These are phyloP conservation scores for Heliornis fulica DNA, from an alignment of 2,113 vertebrate genomes.

Conservation along the genomic window DNA sequence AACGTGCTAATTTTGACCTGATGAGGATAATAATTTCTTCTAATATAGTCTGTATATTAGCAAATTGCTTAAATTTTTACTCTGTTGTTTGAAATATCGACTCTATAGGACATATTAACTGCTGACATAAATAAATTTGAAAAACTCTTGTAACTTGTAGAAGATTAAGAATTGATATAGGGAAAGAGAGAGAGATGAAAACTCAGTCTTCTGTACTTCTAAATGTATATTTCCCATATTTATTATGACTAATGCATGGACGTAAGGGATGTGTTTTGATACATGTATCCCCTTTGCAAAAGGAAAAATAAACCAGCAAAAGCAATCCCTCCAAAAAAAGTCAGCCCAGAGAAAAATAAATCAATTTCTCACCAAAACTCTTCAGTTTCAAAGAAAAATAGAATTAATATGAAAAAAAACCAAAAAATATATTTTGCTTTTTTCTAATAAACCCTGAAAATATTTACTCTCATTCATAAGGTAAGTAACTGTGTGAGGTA, in stretches of 20 bases:
- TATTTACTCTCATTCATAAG: fast-evolving
- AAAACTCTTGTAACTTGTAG: neutral
- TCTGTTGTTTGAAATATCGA: neutral
- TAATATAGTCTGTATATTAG: neutral
- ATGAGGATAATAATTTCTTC: neutral
- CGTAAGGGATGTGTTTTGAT: neutral
- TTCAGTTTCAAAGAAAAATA: neutral
- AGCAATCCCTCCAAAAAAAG: neutral
- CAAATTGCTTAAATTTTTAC: neutral
- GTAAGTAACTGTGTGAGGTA: neutral
- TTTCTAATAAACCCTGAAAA: neutral
- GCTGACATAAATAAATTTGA: neutral
- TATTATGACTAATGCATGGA: neutral
- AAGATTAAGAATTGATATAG: neutral
- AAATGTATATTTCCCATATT: neutral
- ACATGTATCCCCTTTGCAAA: neutral
- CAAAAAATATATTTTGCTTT: neutral
- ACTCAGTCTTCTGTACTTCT: neutral
- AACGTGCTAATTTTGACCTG: neutral
- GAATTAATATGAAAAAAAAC: neutral
- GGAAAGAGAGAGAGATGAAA: neutral
- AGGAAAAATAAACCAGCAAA: neutral
- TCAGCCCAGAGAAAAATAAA: neutral
- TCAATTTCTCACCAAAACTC: neutral
- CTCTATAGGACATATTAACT: neutral